Conservation (phyloP, 2,797 vertebrate genomes). For the Enteromius fasciolatus region DNA sequence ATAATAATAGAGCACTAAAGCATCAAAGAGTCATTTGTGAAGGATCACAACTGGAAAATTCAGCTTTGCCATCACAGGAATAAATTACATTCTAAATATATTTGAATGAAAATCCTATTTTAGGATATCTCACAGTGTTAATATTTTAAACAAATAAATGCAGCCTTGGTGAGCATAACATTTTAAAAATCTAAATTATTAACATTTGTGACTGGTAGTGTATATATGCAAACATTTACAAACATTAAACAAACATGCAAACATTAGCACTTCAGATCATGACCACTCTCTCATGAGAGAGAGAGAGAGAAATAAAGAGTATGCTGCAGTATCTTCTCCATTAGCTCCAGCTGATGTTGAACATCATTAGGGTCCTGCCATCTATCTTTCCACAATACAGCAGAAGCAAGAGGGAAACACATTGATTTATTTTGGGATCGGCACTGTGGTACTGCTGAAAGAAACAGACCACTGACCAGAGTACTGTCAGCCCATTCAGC, state of each 20-base stretch:
- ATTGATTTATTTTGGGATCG: slow-evolving; percentile 33
- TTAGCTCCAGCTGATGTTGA: slow-evolving; percentile 31
- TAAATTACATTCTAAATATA: neutral
- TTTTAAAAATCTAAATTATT: neutral
- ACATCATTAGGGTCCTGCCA: slow-evolving; percentile 37
- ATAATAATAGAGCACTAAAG: neutral
- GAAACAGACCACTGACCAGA: slow-evolving; percentile 15
- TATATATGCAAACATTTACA: neutral
- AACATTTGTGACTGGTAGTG: neutral
- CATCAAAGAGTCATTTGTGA: neutral
- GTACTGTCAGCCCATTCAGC: slow-evolving; percentile 17
- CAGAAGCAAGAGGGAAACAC: slow-evolving; percentile 19
- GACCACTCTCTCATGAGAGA: neutral
- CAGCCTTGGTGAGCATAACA: neutral
- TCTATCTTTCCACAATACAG: slow-evolving; percentile 35
- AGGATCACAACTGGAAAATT: neutral
- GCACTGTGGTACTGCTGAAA: slow-evolving; percentile 7
- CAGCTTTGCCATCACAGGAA: neutral
- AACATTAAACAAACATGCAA: no score
- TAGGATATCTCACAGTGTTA: neutral
- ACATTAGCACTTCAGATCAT: neutral
- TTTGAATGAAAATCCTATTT: neutral
- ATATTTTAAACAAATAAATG: neutral
- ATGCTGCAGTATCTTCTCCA: slow-evolving; percentile 25
- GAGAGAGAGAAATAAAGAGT: neutral